Base-by-base conservation (phyloP, 2,797 vertebrate species). In the Morus bassanus region DNA sequence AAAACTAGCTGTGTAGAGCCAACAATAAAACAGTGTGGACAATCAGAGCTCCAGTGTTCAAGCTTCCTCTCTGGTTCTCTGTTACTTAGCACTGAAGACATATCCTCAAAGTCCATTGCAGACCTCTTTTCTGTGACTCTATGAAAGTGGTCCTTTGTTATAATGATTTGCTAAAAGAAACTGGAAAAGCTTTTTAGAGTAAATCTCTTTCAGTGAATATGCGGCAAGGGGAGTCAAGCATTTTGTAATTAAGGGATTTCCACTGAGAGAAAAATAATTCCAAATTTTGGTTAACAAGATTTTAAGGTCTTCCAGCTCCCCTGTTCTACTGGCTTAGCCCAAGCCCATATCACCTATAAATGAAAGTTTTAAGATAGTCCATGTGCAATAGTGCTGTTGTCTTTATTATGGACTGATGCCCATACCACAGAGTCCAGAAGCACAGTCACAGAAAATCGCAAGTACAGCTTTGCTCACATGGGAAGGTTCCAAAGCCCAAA, bases 11-110 rank as follows among this genome's bases (percentile, higher is more conserved):
- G 28, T 31, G 77, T 56, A 64, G 18, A 56, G 14, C 0, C 33
- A 92, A 95, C 90, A 96, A 93, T 83, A 50, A 88, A 91, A 77
- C 56, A 94, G 78, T 91, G 81, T 93, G 70, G 87, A 80, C 48
- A 83, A 24, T 85, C 84, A 92, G 84, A 89, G 78, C 51, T 83
- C n/a, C 84, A 94, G 78, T 92, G 87, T 95, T 94, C 56, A 48
- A 39, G 39, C 64, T 83, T 80, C 41, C n/a, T 93, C 53, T 25
- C 27, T 60, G 51, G 6, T 12, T 59, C 63, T 92, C 77, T 67
- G 70, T 70, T 77, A 41, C 67, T 89, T 79, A 85, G 19, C 31
- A 60, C n/a, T 64, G 75, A 80, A 93, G 64, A 67, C 31, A 31
- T 45, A 80, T 5, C 25, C 60, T 93, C 78, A 74, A 85, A 89